These are phyloP conservation scores for Anguilla obscura DNA, from an alignment of 2,797 vertebrate species.

Conservation along the genomic window DNA sequence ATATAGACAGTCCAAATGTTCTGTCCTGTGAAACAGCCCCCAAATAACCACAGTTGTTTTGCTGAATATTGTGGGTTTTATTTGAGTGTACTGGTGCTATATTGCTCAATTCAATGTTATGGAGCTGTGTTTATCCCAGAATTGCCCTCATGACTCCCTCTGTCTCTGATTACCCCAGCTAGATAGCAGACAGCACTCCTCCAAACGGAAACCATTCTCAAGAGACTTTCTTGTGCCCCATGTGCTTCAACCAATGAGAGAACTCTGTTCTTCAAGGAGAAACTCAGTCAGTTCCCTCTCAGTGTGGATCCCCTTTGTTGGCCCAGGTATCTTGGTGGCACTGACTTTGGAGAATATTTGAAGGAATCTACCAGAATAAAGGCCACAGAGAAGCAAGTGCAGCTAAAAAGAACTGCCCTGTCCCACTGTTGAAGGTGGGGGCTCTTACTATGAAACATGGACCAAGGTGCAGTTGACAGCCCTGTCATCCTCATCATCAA, in stretches of 20 bases:
- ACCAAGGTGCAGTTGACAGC: conserved; percentile 75
- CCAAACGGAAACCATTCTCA: not conserved
- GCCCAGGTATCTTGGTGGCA: not conserved
- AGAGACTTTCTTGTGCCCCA: not conserved
- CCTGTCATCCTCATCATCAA: conserved; percentile 91
- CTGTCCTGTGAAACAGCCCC: not conserved
- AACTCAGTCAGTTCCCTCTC: not conserved
- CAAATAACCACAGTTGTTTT: not conserved
- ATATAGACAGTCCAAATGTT: not conserved
- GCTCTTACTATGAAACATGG: conserved; percentile 69
- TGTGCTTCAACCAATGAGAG: not conserved
- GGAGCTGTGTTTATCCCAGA: not conserved
- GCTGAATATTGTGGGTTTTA: not conserved
- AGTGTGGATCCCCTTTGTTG: not conserved
- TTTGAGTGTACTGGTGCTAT: not conserved
- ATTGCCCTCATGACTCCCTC: not conserved
- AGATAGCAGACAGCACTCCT: not conserved
- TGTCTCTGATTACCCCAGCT: not conserved
- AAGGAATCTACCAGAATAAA: conserved; percentile 18
- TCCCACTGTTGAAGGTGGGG: conserved; percentile 26
- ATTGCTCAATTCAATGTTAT: not conserved
- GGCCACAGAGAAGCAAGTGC: not conserved
- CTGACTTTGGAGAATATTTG: conserved; percentile 8
- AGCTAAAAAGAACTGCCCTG: not conserved
- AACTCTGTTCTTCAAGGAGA: conserved; percentile 5